These are phyloP conservation scores for Progne subis DNA, from an alignment of 2,113 vertebrate genomes.

Conservation along the genomic window DNA sequence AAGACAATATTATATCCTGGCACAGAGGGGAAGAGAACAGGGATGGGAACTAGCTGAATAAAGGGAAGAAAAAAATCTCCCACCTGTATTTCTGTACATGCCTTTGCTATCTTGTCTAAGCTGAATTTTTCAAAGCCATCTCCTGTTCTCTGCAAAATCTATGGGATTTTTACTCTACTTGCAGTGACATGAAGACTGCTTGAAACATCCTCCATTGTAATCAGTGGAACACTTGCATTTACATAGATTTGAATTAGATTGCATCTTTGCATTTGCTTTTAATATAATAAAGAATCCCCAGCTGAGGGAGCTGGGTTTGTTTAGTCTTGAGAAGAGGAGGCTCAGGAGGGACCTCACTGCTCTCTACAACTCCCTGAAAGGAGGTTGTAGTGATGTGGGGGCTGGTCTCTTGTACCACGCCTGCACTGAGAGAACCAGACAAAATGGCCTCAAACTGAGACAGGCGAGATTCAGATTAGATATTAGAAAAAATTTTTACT, in stretches of 20 bases:
- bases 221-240: not conserved
- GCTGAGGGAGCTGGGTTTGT: not conserved
- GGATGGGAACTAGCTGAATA: not conserved
- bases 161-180: not conserved
- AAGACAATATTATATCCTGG: not conserved
- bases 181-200: not conserved
- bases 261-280: not conserved
- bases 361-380: not conserved
- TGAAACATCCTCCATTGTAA: not conserved
- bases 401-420: accelerated
- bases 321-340: not conserved
- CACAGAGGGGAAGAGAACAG: not conserved
- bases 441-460: not conserved
- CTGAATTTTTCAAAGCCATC: not conserved
- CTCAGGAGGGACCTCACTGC: not conserved
- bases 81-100: not conserved
- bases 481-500: not conserved
- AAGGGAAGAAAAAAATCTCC: not conserved
- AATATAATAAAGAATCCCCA: not conserved
- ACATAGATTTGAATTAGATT: not conserved
- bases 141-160: not conserved
- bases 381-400: not conserved
- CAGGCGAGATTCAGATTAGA: not conserved
- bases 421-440: not conserved
- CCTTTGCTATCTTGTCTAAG: not conserved